These are phyloP conservation scores for Platanista minor DNA, from an alignment of 2,113 vertebrate genomes.

Conservation along the genomic window DNA sequence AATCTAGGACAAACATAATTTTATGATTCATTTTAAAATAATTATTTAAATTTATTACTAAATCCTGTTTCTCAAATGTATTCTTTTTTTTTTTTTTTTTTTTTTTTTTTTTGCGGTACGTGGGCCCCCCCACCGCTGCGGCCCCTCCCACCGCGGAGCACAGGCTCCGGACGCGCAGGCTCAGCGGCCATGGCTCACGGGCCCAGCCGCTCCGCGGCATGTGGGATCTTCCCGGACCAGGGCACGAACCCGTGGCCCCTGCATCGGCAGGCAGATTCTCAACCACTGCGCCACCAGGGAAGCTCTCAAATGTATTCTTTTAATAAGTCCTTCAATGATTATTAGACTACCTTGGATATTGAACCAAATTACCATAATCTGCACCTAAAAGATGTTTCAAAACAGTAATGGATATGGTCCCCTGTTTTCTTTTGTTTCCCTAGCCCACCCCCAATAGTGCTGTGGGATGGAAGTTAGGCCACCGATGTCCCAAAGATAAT, in stretches of 20 bases:
- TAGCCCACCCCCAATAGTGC: background rate
- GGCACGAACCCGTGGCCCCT: too few species aligned
- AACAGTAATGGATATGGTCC: background rate
- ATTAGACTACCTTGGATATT: background rate
- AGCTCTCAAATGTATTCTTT: slow-evolving; percentile 17
- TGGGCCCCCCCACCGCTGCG: too few species aligned
- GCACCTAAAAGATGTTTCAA: background rate
- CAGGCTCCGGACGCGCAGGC: too few species aligned
- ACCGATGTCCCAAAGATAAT: background rate
- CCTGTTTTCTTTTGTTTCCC: background rate
- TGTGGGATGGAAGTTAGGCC: background rate
- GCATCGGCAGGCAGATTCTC: too few species aligned
- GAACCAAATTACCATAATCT: background rate
- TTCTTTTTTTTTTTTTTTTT: too few species aligned
- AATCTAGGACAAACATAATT: background rate
- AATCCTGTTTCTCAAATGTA: background rate
- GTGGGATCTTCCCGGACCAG: too few species aligned
- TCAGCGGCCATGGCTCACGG: too few species aligned
- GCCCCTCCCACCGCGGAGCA: too few species aligned
- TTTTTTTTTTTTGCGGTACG: too few species aligned
- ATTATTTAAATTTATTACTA: slow-evolving; percentile 21
- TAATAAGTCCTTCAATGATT: background rate
- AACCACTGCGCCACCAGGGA: too few species aligned
- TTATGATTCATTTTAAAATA: slow-evolving; percentile 1
- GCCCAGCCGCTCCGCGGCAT: too few species aligned